Evolutionary conservation across 2,113 vertebrate species (phyloP).

Genomic region (Oenanthe melanoleuca): DNA sequence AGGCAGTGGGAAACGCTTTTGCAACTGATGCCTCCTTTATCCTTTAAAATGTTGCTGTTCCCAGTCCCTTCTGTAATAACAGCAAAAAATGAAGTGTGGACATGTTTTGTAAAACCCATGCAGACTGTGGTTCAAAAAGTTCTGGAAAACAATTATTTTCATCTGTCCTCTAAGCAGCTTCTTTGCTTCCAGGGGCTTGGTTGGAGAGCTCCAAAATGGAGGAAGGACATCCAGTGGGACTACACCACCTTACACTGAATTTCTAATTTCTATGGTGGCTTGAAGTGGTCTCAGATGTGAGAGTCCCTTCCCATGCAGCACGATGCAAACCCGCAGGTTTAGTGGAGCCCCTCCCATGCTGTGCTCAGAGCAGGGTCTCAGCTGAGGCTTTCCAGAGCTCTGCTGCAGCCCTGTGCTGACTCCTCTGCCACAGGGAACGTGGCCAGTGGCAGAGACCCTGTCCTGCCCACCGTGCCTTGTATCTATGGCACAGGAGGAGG

Average conservation of each 20-base stretch:
- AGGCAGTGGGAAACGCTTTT: constrained; percentile 21
- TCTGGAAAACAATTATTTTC: neutral
- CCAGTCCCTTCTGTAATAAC: neutral
- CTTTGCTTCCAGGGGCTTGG: neutral
- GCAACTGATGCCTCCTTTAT: neutral
- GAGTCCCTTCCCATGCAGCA: neutral
- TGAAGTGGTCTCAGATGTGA: neutral
- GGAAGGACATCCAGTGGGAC: neutral
- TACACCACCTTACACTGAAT: neutral
- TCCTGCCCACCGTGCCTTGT: neutral
- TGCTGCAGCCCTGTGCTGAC: neutral
- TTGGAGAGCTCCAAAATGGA: neutral
- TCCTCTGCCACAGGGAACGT: accelerated
- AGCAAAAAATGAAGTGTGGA: constrained; percentile 9
- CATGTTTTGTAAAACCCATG: neutral
- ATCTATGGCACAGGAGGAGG: neutral
- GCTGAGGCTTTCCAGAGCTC: neutral
- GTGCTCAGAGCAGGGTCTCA: accelerated
- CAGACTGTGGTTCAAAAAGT: neutral
- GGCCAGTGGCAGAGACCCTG: neutral
- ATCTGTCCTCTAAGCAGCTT: neutral
- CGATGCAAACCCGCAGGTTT: neutral
- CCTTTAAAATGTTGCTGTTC: constrained; percentile 14
- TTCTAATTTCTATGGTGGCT: neutral
- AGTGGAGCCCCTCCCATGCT: neutral